Evolutionary conservation across 2,888 invertebrate genomes (phyloP).

Genomic region (Nowickia ferox): DNA sequence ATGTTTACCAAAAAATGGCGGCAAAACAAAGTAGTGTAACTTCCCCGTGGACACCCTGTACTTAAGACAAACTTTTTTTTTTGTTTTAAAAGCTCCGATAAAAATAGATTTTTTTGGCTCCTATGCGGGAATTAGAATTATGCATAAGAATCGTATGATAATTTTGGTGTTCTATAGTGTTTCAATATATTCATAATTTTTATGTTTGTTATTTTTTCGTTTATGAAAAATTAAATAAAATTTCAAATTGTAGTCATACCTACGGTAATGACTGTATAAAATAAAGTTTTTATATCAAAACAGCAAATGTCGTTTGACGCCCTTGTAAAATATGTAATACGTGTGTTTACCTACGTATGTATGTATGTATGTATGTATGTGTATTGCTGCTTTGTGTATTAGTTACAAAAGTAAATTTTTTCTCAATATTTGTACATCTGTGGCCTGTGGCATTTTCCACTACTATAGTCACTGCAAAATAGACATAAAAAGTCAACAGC

Average conservation of each 20-base stretch:
- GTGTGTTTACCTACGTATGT: background rate
- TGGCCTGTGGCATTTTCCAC: background rate
- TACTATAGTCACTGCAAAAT: background rate
- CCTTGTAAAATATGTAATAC: background rate
- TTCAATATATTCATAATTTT: too few relatives aligned
- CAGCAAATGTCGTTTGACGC: too few relatives aligned
- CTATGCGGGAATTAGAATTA: too few relatives aligned
- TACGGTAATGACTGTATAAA: background rate
- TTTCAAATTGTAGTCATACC: background rate
- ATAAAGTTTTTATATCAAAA: too few relatives aligned
- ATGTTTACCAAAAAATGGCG: too few relatives aligned
- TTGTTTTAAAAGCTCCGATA: too few relatives aligned
- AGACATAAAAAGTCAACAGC: conserved; percentile 25
- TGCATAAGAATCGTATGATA: too few relatives aligned
- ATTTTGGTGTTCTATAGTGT: too few relatives aligned
- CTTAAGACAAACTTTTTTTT: too few relatives aligned
- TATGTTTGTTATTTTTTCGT: background rate
- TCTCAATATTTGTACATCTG: background rate
- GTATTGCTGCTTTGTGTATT: background rate
- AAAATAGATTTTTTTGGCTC: too few relatives aligned
- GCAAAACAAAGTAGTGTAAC: too few relatives aligned
- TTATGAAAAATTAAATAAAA: background rate
- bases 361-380: background rate
- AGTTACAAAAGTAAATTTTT: conserved; percentile 3
- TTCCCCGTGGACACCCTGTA: too few relatives aligned